Percentiles rank a stretch among this genome's conserved stretches.
Conservation (phyloP, 2,113 vertebrate genomes). For the Apodemus sylvaticus region DNA sequence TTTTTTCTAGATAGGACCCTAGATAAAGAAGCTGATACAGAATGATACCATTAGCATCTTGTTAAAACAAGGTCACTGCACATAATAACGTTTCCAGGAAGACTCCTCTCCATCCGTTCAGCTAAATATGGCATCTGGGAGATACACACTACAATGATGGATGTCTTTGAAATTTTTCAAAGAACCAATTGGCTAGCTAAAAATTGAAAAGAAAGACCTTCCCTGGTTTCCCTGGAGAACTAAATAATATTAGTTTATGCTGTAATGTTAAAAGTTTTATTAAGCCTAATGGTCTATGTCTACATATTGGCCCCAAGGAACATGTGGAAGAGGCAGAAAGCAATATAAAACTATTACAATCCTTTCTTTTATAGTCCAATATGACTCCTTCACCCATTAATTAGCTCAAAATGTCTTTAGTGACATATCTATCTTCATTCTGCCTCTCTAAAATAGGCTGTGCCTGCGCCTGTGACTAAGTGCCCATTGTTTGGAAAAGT, state of each 20-base stretch:
- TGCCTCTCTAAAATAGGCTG: background rate
- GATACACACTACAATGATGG: background rate
- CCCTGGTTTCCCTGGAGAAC: background rate
- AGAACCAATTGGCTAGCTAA: background rate
- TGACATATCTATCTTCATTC: background rate
- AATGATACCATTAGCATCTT: background rate
- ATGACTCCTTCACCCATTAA: background rate
- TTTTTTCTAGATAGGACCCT: background rate
- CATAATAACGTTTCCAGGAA: background rate
- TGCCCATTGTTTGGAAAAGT: background rate
- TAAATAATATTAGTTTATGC: slow-evolving; percentile 15
- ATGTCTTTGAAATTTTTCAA: background rate
- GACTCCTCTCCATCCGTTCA: background rate
- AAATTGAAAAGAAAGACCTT: background rate
- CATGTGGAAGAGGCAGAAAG: background rate
- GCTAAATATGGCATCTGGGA: background rate
- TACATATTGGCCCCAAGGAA: background rate
- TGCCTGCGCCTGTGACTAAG: background rate
- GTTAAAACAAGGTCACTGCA: background rate
- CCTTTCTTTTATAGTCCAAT: background rate
- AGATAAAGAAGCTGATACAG: background rate
- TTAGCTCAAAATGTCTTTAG: background rate
- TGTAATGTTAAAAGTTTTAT: background rate
- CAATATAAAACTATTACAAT: background rate
- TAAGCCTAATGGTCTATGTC: background rate